A percentile compares a stretch with the other conserved stretches of the same genome.
Evolutionary conservation across 64 coral and sea anemone species (phyloP).

Genomic region (Orbicella faveolata): DNA sequence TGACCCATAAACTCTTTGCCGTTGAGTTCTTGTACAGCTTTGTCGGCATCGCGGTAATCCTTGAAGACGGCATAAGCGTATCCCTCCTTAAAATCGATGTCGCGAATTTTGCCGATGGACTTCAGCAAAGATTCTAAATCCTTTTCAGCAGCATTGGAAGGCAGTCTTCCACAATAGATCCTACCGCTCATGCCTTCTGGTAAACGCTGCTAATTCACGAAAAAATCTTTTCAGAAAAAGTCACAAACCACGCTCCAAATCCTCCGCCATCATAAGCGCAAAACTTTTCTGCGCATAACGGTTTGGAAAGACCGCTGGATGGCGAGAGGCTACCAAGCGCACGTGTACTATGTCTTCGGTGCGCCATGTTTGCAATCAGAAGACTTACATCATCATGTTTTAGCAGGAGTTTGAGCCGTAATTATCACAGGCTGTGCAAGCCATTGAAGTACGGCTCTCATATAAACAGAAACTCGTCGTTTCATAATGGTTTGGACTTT

Average conservation of each 20-base stretch:
- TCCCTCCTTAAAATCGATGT: conserved; percentile 93
- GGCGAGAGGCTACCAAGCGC: conserved; percentile 20
- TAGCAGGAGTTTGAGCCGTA: conserved; percentile 12
- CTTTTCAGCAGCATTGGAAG: conserved; percentile 78
- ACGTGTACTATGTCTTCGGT: neutral
- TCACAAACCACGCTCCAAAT: conserved; percentile 21
- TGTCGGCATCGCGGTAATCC: conserved; percentile 78
- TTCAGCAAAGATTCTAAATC: conserved; percentile 86
- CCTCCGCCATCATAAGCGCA: conserved; percentile 15
- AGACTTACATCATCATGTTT: conserved; percentile 16
- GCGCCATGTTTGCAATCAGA: conserved; percentile 33
- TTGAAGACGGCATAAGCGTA: conserved; percentile 96
- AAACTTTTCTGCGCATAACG: conserved; percentile 12
- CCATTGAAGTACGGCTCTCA: neutral
- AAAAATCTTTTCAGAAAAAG: conserved; percentile 9
- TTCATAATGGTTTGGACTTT: neutral
- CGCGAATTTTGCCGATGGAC: conserved; percentile 83
- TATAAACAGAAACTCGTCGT: neutral
- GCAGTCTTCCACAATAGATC: conserved; percentile 89
- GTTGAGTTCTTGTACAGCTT: conserved; percentile 88
- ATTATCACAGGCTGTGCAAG: conserved; percentile 23
- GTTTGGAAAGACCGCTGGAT: neutral
- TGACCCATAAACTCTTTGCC: conserved; percentile 76
- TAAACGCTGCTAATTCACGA: neutral
- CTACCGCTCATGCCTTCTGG: conserved; percentile 68